Conservation (phyloP, 2,797 vertebrate species). For the Onychomys leucogaster region DNA sequence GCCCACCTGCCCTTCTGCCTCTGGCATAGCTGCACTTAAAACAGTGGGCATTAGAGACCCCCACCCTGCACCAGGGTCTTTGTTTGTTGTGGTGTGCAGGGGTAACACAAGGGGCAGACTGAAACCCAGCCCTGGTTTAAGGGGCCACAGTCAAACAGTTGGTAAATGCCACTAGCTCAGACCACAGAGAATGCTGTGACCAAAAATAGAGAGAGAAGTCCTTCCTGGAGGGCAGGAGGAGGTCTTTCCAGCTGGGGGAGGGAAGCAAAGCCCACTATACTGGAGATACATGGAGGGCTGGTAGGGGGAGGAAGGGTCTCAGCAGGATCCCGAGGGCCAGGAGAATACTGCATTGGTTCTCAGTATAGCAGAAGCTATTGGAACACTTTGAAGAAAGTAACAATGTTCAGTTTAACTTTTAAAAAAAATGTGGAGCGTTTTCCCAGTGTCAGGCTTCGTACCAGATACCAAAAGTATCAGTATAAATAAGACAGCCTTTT, state of each 20-base stretch:
- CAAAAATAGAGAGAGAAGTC: neutral
- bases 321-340: neutral
- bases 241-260: neutral
- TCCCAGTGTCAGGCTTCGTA: constrained; percentile 37
- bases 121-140: neutral
- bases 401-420: constrained; percentile 28
- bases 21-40: neutral
- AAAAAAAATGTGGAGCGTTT: constrained; percentile 35
- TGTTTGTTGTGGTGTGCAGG: neutral
- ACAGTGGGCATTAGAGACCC: neutral
- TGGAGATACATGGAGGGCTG: neutral
- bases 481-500: constrained; percentile 66
- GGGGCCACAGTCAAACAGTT: neutral
- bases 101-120: neutral
- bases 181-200: neutral
- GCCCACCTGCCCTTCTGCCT: neutral
- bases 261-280: neutral
- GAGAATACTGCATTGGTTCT: neutral
- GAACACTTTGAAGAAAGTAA: constrained; percentile 52
- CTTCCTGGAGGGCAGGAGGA: neutral
- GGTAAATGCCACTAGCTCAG: neutral
- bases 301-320: neutral
- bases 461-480: constrained; percentile 43
- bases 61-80: neutral
- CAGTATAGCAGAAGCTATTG: neutral